These are phyloP conservation scores for Thymallus thymallus DNA, from an alignment of 2,113 vertebrate species.

Conservation along the genomic window DNA sequence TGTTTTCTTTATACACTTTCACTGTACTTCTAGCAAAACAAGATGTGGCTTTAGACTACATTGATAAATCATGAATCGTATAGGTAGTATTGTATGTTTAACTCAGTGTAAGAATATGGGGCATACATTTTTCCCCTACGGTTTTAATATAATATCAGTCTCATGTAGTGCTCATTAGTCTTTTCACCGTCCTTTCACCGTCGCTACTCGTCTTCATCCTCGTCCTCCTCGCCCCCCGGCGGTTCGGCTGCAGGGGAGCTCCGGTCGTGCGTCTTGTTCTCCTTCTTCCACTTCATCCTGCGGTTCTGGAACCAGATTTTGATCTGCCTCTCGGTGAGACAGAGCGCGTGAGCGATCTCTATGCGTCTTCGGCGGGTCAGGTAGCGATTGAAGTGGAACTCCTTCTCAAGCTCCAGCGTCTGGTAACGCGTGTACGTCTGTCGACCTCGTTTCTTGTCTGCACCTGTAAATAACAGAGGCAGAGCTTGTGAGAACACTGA, in stretches of 20 bases:
- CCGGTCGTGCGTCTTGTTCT: constrained; percentile 73
- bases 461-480: constrained; percentile 61
- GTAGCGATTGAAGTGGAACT: constrained; percentile 85
- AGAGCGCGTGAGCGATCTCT: constrained; percentile 82
- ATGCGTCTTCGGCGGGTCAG: constrained; percentile 79
- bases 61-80: constrained; percentile 17
- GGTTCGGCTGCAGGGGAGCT: constrained; percentile 72
- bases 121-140: background rate
- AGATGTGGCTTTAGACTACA: constrained; percentile 7
- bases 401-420: constrained; percentile 83
- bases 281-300: constrained; percentile 86
- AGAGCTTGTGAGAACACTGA: background rate
- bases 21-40: no score
- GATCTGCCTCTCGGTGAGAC: constrained; percentile 81
- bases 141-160: constrained; percentile 11
- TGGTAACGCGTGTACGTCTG: constrained; percentile 86
- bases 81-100: constrained; percentile 36
- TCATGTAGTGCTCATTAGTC: background rate
- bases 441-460: constrained; percentile 79
- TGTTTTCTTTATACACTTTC: background rate
- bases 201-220: constrained; percentile 58
- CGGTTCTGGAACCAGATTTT: constrained; percentile 88
- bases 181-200: background rate
- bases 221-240: constrained; percentile 75
- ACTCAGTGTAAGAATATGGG: constrained; percentile 25